Evolutionary conservation across 2,113 vertebrate species (phyloP).

Genomic region (Agelaius phoeniceus): DNA sequence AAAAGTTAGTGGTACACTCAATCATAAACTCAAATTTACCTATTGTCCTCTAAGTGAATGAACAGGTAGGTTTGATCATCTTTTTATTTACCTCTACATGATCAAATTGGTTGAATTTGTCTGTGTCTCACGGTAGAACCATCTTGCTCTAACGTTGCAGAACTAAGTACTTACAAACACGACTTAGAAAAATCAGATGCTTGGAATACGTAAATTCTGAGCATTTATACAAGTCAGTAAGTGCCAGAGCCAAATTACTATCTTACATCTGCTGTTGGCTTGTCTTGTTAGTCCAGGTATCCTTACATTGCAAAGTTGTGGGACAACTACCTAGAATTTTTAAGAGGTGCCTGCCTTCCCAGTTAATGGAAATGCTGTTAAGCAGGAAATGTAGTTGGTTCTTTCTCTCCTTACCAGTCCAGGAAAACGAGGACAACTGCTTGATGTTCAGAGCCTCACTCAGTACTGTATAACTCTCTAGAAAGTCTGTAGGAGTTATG

Average conservation of each 20-base stretch:
- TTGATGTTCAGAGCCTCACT: background rate
- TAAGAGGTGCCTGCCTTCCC: background rate
- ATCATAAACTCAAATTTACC: background rate
- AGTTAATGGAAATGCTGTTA: background rate
- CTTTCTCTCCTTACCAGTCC: background rate
- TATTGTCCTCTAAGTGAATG: background rate
- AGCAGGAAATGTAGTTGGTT: background rate
- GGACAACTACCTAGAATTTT: background rate
- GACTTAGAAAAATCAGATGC: background rate
- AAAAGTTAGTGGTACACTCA: background rate
- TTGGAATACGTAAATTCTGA: background rate
- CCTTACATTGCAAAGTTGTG: background rate
- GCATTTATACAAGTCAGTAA: background rate
- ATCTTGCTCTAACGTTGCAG: background rate
- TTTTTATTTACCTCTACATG: background rate
- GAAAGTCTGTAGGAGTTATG: slow-evolving; percentile 22
- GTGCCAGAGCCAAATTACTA: background rate
- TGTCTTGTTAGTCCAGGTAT: background rate
- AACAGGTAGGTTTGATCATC: background rate
- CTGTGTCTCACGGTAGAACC: background rate
- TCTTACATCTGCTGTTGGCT: background rate
- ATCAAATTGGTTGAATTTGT: background rate
- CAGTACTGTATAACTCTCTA: background rate
- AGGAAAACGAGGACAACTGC: background rate
- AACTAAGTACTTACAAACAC: background rate